Base-by-base conservation (phyloP, 1,140 invertebrate species). In the Heliconius hermathena region DNA sequence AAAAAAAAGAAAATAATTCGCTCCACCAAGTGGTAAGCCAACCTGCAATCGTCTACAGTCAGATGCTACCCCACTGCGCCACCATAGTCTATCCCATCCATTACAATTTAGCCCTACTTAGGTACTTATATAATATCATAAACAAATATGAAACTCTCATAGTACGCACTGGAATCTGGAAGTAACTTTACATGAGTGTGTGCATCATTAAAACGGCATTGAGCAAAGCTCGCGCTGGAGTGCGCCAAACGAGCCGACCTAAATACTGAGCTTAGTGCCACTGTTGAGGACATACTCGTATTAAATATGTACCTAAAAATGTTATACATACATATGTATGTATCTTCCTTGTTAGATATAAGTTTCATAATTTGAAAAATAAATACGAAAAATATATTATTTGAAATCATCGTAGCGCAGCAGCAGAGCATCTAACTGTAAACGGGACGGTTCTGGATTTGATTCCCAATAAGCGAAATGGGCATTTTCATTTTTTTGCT, bases 231-330 rank as follows among this genome's bases (percentile, higher is more conserved):
- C 13, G 60, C 60, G 41, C 26, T 16, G 52, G 73, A 72, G 29
- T 49, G 73, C 77, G 77, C 74, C 71, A 46, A 71, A 52, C 70
- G 74, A 73, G 26, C 38, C 52, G 77, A 80, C 79, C 79, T 76
- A 60, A 80, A 80, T 80, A 76, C 79, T 74, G 36, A 73, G 22
- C 41, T 38, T 46, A 73, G 16, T 72, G 70, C 26, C 16, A 36
- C 9, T 18, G 3, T 66, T 16, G 13, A 66, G 60, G 60, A 66
- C 60, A 29, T 66, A 29, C 26, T 66, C 60, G 4, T 66, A 29
- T 22, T 29, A 66, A 66, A 29, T 29, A n/a, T n/a, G n/a, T n/a
- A 29, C 11, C 26, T 46, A 16, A 46, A 13, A 16, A 46, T 5
- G 3, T 16, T 46, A 16, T 26, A 5, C 3, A 29, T 6, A 29